phyloP scores from a whole-genome alignment of 2,797 vertebrate species.

The Dermochelys coriacea region DNA sequence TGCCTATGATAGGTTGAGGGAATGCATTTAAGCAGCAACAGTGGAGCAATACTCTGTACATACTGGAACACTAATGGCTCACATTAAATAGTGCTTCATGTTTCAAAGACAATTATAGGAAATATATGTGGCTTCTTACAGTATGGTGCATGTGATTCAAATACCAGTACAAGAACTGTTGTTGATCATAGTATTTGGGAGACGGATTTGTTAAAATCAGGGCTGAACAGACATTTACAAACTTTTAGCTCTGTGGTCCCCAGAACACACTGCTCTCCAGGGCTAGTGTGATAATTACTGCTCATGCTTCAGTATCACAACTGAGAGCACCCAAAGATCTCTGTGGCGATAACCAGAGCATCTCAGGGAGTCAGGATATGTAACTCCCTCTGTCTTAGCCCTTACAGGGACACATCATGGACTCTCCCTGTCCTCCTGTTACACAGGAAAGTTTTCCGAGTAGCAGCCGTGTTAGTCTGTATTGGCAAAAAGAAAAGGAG shows the following conservation, averaged over 20 bases:
- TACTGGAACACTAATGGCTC: background rate
- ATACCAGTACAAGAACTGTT: background rate
- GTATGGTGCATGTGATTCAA: background rate
- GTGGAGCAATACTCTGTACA: background rate
- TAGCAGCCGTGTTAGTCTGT: too few relatives aligned
- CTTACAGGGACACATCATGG: accelerated
- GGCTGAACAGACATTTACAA: background rate
- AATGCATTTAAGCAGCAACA: background rate
- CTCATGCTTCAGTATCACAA: background rate
- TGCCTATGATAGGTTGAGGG: accelerated
- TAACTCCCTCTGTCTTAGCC: accelerated
- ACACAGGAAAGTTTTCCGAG: background rate
- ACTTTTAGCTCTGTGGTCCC: background rate
- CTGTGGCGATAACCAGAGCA: background rate
- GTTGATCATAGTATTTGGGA: background rate
- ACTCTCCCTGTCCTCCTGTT: background rate
- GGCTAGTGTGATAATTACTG: background rate
- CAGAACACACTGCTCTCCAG: background rate
- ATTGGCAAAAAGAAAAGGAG: too few relatives aligned
- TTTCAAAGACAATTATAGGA: background rate
- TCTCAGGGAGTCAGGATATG: background rate
- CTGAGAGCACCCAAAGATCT: background rate
- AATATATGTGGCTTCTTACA: background rate
- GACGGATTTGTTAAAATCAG: background rate
- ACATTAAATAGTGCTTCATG: background rate